These are phyloP conservation scores for Dione juno DNA, from an alignment of 2,888 invertebrate species.

Conservation along the genomic window DNA sequence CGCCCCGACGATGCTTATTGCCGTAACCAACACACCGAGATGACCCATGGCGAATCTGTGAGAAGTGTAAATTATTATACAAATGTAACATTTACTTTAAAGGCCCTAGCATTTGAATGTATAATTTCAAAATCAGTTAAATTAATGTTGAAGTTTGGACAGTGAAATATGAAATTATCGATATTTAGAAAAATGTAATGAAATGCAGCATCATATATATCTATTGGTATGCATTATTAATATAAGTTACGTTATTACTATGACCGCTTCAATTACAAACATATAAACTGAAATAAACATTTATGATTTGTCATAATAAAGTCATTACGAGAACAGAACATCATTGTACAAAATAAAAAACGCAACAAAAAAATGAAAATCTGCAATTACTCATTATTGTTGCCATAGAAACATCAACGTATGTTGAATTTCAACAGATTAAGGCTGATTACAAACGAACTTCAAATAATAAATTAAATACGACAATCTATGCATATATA, in stretches of 20 bases:
- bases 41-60: constrained; percentile 76
- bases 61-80: constrained; percentile 49
- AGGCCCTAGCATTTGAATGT: neutral
- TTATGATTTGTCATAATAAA: constrained; percentile 38
- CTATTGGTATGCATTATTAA: neutral
- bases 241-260: constrained; percentile 18
- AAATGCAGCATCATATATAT: neutral
- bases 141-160: too few relatives aligned
- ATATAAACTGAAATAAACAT: constrained; percentile 34
- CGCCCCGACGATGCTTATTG: constrained; percentile 73
- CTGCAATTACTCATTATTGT: constrained; percentile 17
- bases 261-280: constrained; percentile 31
- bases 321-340: constrained; percentile 28
- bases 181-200: too few relatives aligned
- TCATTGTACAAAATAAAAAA: constrained; percentile 36
- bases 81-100: too few relatives aligned
- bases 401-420: constrained; percentile 11
- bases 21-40: constrained; percentile 70
- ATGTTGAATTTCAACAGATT: neutral
- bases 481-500: neutral
- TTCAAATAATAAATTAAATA: neutral
- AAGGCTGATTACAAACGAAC: constrained; percentile 7
- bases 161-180: too few relatives aligned
- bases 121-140: neutral
- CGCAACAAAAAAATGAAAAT: constrained; percentile 10